A percentile compares a stretch with the other conserved stretches of the same genome.
Conservation (phyloP, 1,140 invertebrate species). For the Liolophura sinensis region DNA sequence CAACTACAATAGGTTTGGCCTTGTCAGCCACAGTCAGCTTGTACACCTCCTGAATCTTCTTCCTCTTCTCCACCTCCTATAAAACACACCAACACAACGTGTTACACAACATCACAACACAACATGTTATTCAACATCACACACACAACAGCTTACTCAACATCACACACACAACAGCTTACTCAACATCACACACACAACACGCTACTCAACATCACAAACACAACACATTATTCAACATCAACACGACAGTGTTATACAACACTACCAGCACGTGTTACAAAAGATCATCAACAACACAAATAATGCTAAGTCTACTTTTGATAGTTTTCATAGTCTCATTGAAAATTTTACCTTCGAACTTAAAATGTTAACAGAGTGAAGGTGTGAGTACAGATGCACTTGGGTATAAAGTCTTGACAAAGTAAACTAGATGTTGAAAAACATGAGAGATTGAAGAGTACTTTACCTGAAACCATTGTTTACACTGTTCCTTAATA, state of each 20-base stretch:
- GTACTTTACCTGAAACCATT: too few species aligned
- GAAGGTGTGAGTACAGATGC: too few species aligned
- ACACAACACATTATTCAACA: not conserved
- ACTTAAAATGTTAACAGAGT: too few species aligned
- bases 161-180: not conserved
- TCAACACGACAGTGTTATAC: too few species aligned
- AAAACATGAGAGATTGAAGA: too few species aligned
- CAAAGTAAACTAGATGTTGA: too few species aligned
- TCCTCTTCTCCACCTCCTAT: conserved; percentile 75
- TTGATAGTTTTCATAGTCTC: too few species aligned
- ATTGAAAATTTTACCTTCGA: not conserved
- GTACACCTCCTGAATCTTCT: conserved; percentile 79
- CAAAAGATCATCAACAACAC: too few species aligned
- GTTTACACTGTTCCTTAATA: too few species aligned
- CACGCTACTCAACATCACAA: not conserved
- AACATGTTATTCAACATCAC: not conserved
- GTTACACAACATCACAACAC: not conserved
- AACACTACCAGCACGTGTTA: too few species aligned
- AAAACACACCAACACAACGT: conserved; percentile 14
- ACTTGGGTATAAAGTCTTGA: too few species aligned
- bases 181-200: not conserved
- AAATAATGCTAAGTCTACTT: too few species aligned
- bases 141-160: not conserved
- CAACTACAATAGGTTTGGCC: conserved; percentile 68
- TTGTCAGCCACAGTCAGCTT: conserved; percentile 65